Base-by-base conservation (phyloP, 2,888 invertebrate species). In the Ophion costatus region DNA sequence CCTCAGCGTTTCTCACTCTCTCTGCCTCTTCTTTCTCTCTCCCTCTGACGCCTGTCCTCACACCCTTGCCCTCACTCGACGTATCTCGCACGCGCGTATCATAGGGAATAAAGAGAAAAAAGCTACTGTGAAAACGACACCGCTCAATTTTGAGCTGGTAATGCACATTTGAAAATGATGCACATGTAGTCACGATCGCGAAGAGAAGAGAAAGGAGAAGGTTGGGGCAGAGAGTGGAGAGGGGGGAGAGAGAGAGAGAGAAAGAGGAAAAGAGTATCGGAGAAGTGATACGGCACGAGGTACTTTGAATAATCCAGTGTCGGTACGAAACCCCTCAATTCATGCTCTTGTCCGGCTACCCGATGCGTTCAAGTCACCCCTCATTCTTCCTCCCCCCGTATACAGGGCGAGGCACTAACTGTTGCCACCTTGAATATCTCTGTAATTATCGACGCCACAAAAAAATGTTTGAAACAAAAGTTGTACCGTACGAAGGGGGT, bases 301-400 rank as follows among this genome's bases (percentile, higher is more conserved):
- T 59, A 64, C 70, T 83, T 84, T 17, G 59, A 9, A 66, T 87
- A 87, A 71, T 84, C 83, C 77, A 59, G 71, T 66, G 79, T 78
- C 78, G 70, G 33, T 71, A 75, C 61, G 83, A 70, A 76, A 83
- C 85, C 85, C 82, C 79, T 84, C 84, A 82, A 69, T 82, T 17
- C 79, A 75, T 75, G 79, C 83, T 61, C 69, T 84, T 78, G 77
- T 69, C 51, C 75, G 75, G 70, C 83, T 82, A 51, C 80, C 59
- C 69, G 59, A 73, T n/a, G 64, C 51, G 66, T 38, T 24, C 66
- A 76, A 64, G 64, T 51, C 56, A 14, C 2, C 17, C 51, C 45
- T 17, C 11, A 11, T 24, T 22, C 14, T 24, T 64, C 42, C 42
- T 22, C 2, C 64, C 42, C 33, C 17, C n/a, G 29, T 61, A 24